Evolutionary conservation across 2,888 invertebrate genomes (phyloP).

Genomic region (Parnassius orleans): DNA sequence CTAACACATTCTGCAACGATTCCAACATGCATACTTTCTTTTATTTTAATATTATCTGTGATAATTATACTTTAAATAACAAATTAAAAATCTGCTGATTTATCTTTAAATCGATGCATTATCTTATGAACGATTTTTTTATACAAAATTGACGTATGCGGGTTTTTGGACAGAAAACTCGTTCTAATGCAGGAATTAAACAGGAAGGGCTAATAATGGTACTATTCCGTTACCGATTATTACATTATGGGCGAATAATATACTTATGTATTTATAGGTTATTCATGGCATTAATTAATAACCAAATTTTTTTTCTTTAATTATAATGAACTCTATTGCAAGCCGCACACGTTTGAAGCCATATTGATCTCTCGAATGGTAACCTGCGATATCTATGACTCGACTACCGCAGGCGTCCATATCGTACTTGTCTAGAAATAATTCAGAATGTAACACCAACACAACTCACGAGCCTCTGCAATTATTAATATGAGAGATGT

Average conservation of each 20-base stretch:
- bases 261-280: slow-evolving; percentile 50
- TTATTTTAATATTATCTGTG: slow-evolving; percentile 76
- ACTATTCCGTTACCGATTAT: slow-evolving; percentile 54
- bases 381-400: slow-evolving; percentile 41
- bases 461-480: slow-evolving; percentile 65
- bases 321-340: slow-evolving; percentile 54
- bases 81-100: slow-evolving; percentile 30
- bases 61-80: slow-evolving; percentile 70
- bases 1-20: slow-evolving; percentile 50
- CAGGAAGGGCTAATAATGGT: slow-evolving; percentile 44
- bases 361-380: slow-evolving; percentile 74
- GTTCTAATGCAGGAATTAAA: slow-evolving; percentile 36
- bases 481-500: slow-evolving; percentile 55
- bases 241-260: slow-evolving; percentile 38
- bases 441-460: slow-evolving; percentile 59
- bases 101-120: slow-evolving; percentile 19
- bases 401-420: slow-evolving; percentile 47
- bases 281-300: slow-evolving; percentile 52
- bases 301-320: slow-evolving; percentile 45
- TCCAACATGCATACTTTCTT: slow-evolving; percentile 52
- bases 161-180: slow-evolving; percentile 38
- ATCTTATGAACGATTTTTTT: slow-evolving; percentile 36
- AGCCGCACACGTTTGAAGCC: slow-evolving; percentile 57
- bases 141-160: slow-evolving; percentile 37
- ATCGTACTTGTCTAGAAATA: slow-evolving; percentile 66